Conservation (phyloP, 2,888 invertebrate species). For the Parelbella ahira region DNA sequence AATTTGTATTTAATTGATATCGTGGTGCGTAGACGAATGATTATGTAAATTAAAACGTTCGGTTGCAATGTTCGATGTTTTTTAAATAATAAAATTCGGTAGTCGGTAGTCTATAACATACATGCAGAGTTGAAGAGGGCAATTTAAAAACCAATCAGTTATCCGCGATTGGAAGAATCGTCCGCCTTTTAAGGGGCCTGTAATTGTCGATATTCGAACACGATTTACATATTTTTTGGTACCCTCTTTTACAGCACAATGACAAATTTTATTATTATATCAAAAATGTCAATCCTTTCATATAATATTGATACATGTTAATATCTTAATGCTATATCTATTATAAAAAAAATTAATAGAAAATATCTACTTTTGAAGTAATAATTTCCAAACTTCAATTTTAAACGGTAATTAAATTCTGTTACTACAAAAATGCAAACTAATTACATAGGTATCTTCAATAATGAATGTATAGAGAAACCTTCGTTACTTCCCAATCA, state of each 20-base stretch:
- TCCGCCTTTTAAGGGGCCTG: conserved; percentile 65
- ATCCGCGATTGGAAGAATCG: conserved; percentile 55
- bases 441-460: too few relatives aligned
- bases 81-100: conserved; percentile 25
- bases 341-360: too few relatives aligned
- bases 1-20: conserved; percentile 16
- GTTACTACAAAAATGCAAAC: too few relatives aligned
- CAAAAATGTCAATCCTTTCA: too few relatives aligned
- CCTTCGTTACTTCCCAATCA: too few relatives aligned
- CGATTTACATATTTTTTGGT: conserved; percentile 61
- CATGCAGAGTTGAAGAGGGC: conserved; percentile 35
- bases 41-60: conserved; percentile 24
- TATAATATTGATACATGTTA: too few relatives aligned
- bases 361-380: too few relatives aligned
- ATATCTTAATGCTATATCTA: too few relatives aligned
- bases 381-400: too few relatives aligned
- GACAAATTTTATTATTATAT: conserved; percentile 2
- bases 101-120: conserved; percentile 21
- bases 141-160: conserved; percentile 74
- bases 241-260: conserved; percentile 50
- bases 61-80: conserved; percentile 28
- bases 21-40: conserved; percentile 18
- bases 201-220: conserved; percentile 59
- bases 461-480: too few relatives aligned
- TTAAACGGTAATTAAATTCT: too few relatives aligned